Base-by-base conservation (phyloP, 2,113 vertebrate species). In the Osmerus eperlanus region DNA sequence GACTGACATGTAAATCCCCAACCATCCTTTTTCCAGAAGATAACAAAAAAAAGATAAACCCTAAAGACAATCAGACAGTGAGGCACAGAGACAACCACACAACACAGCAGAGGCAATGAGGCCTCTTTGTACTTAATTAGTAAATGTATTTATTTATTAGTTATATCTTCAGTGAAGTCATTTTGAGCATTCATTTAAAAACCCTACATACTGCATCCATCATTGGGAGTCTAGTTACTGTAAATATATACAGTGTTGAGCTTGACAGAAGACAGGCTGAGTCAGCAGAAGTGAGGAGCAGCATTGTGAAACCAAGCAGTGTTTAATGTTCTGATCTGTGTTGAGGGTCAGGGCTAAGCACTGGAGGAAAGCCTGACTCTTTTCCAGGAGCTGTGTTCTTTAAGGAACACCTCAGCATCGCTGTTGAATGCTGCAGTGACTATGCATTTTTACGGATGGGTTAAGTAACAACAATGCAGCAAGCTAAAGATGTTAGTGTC, bases 361-460 rank as follows among this genome's bases (percentile, higher is more conserved):
- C 60, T 12, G 28, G 28, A 53, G 41, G 21, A n/a, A 21, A 16
- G 6, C 58, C 0, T 18, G 21, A 8, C 47, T 58, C 62, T 3
- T 78, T 63, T 68, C 71, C 36, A 53, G 61, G 19, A 13, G 12
- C 60, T 28, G 32, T 19, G 7, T 77, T 80, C 12, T 28, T 82
- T 79, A 84, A 76, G 29, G 21, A 13, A 72, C 61, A 73, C 36
- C 70, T 72, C 53, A 60, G 78, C n/a, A 63, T 74, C 66, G 78
- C 69, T 81, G 76, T 32, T 76, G 73, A 83, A 85, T 80, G 73
- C 60, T 36, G 67, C 71, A 70, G 73, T 51, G 70, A 80, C 70
- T 68, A 58, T 89, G 54, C 81, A 86, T 88, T 71, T 87, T 86
- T 19, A 86, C 56, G 18, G 7, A 28, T 25, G 68, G 25, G 68